Evolutionary conservation across 2,797 vertebrate species (phyloP).

Genomic region (Chelon labrosus): DNA sequence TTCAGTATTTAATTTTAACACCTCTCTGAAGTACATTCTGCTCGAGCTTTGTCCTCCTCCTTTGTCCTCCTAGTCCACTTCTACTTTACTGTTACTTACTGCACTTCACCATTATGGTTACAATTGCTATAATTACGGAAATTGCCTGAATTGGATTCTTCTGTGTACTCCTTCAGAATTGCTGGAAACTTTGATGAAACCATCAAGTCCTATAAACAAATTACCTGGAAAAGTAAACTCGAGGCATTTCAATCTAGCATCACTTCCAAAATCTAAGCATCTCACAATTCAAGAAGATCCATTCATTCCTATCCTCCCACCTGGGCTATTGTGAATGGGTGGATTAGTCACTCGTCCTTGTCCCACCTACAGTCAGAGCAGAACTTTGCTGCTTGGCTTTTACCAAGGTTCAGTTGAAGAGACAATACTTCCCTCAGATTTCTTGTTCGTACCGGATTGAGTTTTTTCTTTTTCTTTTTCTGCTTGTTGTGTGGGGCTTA

Average conservation of each 20-base stretch:
- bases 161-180: neutral
- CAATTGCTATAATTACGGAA: too few relatives aligned
- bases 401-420: conserved; percentile 18
- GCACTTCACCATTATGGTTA: neutral
- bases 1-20: conserved; percentile 20
- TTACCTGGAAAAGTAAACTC: neutral
- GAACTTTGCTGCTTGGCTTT: conserved; percentile 31
- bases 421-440: neutral
- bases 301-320: conserved; percentile 32
- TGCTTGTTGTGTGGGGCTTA: too few relatives aligned
- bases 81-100: neutral
- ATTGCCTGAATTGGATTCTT: neutral
- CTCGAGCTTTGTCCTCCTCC: neutral
- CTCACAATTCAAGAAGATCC: conserved; percentile 20
- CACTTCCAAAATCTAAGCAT: conserved; percentile 14
- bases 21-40: conserved; percentile 4
- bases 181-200: neutral
- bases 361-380: conserved; percentile 28
- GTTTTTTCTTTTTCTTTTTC: neutral
- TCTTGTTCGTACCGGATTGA: neutral
- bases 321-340: conserved; percentile 26
- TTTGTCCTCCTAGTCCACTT: neutral
- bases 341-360: conserved; percentile 48
- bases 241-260: conserved; percentile 22
- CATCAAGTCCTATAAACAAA: conserved; percentile 1